A percentile compares a stretch with the other conserved stretches of the same genome.
These are phyloP conservation scores for Phenganax subtilis DNA, from an alignment of 92 coral and sea anemone genomes.

Conservation along the genomic window DNA sequence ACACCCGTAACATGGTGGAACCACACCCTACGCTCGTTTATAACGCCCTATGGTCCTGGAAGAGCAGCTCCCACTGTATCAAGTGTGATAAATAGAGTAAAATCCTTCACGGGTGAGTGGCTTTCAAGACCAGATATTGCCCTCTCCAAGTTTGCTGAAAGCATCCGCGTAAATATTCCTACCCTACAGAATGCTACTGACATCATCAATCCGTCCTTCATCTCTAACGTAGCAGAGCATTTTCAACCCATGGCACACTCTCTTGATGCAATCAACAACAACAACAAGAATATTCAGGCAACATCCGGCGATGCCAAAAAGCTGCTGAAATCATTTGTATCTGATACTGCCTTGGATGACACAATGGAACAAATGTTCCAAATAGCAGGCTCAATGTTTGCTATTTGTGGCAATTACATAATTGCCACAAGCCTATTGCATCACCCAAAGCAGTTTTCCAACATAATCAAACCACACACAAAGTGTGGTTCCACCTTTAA, in stretches of 20 bases:
- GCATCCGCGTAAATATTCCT: neutral
- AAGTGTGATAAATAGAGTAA: neutral
- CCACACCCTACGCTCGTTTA: conserved; percentile 21
- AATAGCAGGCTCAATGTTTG: conserved; percentile 15
- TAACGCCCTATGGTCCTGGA: too few relatives aligned
- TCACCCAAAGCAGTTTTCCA: neutral
- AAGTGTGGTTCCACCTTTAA: neutral
- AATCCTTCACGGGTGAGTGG: conserved; percentile 17
- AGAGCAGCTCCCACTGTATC: neutral
- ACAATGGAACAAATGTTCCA: conserved; percentile 25
- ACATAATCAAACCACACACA: neutral
- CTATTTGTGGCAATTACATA: neutral
- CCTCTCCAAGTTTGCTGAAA: conserved; percentile 26
- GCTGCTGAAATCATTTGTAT: neutral
- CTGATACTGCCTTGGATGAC: conserved; percentile 15
- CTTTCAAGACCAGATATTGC: conserved; percentile 7
- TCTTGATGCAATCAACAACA: neutral
- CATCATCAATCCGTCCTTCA: neutral
- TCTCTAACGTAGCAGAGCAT: neutral
- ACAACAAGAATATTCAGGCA: neutral
- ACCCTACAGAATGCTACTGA: neutral
- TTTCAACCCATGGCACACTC: neutral
- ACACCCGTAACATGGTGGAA: conserved; percentile 7
- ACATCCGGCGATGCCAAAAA: neutral
- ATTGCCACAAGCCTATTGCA: neutral